Percentiles rank a stretch among this genome's conserved stretches.
phyloP scores from a whole-genome alignment of 2,113 vertebrate species.

The Crotalus tigris region DNA sequence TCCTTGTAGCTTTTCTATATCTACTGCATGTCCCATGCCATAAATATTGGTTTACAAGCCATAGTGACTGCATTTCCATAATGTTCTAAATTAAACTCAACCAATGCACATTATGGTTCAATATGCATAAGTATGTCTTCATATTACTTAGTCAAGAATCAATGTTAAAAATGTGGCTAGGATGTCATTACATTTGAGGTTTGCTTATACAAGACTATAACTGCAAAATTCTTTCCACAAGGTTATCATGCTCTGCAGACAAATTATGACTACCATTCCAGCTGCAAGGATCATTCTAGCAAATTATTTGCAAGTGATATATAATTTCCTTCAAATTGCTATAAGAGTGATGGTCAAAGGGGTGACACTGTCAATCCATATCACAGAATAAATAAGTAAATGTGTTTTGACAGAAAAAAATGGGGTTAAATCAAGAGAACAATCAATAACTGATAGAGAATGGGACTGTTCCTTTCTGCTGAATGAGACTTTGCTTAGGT shows the following conservation, averaged over 20 bases:
- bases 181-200: constrained; percentile 14
- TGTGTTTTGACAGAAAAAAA: constrained; percentile 53
- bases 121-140: background rate
- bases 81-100: background rate
- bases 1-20: background rate
- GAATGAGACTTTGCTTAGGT: background rate
- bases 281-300: background rate
- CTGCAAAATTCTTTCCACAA: background rate
- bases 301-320: constrained; percentile 34
- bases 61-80: background rate
- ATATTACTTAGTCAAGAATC: background rate
- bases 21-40: too few species aligned
- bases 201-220: background rate
- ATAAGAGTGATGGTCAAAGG: constrained; percentile 34
- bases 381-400: constrained; percentile 44
- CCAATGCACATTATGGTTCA: background rate
- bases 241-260: background rate
- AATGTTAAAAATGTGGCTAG: constrained; percentile 15
- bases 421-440: constrained; percentile 40
- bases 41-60: background rate
- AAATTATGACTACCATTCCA: constrained; percentile 13
- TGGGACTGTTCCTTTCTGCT: background rate
- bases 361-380: constrained; percentile 39
- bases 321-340: constrained; percentile 45
- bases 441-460: constrained; percentile 38